phyloP scores from a whole-genome alignment of 1,140 invertebrate genomes.

The Babylonia areolata region DNA sequence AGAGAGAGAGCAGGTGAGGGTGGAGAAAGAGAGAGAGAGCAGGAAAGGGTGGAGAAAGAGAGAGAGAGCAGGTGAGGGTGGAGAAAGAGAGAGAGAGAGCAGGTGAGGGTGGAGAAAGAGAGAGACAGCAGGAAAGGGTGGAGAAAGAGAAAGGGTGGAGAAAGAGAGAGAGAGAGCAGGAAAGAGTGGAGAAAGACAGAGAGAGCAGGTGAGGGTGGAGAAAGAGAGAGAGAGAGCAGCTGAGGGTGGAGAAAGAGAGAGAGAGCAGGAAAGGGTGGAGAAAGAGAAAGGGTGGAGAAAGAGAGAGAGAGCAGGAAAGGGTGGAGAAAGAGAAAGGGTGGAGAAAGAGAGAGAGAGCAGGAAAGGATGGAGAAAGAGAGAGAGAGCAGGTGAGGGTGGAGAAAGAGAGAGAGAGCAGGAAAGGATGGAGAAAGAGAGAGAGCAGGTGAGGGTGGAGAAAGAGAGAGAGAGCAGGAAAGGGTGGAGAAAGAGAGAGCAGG shows the following conservation, averaged over 20 bases:
- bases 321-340: neutral
- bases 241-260: neutral
- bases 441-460: too few relatives aligned
- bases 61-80: too few relatives aligned
- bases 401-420: neutral
- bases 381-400: too few relatives aligned
- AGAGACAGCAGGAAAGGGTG: too few relatives aligned
- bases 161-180: too few relatives aligned
- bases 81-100: too few relatives aligned
- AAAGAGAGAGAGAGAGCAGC: neutral
- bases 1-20: too few relatives aligned
- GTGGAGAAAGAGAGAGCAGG: conserved; percentile 17
- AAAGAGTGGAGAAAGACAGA: neutral
- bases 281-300: neutral
- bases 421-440: neutral
- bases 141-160: too few relatives aligned
- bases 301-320: neutral
- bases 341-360: neutral
- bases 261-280: neutral
- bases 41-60: too few relatives aligned
- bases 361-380: too few relatives aligned
- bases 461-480: conserved; percentile 28
- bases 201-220: conserved; percentile 9
- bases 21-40: too few relatives aligned
- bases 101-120: too few relatives aligned